phyloP scores from a whole-genome alignment of 2,888 invertebrate species.

The Eupeodes luniger region DNA sequence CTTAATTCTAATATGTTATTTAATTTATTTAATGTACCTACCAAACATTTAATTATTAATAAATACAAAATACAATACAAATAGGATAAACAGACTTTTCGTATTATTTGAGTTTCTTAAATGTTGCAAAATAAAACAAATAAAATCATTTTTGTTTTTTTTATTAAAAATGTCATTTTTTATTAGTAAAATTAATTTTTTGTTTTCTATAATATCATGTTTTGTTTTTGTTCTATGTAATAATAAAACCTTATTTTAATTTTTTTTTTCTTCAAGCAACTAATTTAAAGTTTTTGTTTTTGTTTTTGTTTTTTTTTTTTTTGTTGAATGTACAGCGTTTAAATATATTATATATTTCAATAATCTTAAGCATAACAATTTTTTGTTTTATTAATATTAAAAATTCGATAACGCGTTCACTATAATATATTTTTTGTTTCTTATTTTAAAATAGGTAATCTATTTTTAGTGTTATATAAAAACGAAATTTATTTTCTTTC shows the following conservation, averaged over 20 bases:
- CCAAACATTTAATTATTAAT: too few species aligned
- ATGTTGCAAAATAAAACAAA: not conserved
- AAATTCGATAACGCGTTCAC: conserved; percentile 74
- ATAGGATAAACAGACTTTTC: too few species aligned
- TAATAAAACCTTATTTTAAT: conserved; percentile 68
- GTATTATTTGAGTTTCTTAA: too few species aligned
- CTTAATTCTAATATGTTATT: too few species aligned
- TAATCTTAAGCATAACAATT: conserved; percentile 70
- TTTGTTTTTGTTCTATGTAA: conserved; percentile 60
- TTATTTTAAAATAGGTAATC: conserved; percentile 24
- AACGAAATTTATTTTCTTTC: not conserved
- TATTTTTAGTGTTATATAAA: conserved; percentile 7
- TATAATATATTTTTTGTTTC: conserved; percentile 34
- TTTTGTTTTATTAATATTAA: conserved; percentile 60
- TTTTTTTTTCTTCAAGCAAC: conserved; percentile 62
- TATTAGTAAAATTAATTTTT: conserved; percentile 69
- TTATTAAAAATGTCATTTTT: conserved; percentile 72
- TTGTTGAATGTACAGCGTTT: conserved; percentile 60
- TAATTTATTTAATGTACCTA: too few species aligned
- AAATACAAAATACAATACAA: too few species aligned
- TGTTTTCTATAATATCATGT: conserved; percentile 57
- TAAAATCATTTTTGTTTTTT: conserved; percentile 8
- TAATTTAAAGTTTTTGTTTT: conserved; percentile 40
- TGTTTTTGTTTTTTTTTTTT: conserved; percentile 11
- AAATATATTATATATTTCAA: conserved; percentile 33